These are phyloP conservation scores for Boleophthalmus pectinirostris DNA, from an alignment of 2,113 vertebrate genomes.

Conservation along the genomic window DNA sequence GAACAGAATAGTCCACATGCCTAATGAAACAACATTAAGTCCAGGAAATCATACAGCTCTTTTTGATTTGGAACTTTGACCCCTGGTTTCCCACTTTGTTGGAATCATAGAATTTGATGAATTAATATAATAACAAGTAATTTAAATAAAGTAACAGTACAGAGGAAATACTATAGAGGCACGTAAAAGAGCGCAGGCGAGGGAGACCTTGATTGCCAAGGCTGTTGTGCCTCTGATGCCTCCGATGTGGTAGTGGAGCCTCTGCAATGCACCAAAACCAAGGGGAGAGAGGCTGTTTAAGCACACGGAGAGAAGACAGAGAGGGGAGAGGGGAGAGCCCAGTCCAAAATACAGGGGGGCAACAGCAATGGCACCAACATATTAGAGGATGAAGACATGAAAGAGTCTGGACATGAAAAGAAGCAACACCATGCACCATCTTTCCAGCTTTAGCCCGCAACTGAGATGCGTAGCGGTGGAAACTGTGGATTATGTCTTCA, in stretches of 20 bases:
- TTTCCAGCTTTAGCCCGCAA: constrained; percentile 45
- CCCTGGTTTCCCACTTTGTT: constrained; percentile 57
- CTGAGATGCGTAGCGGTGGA: neutral
- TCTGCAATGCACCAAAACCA: constrained; percentile 81
- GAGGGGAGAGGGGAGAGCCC: constrained; percentile 46
- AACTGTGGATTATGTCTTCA: neutral
- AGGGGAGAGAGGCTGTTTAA: constrained; percentile 68
- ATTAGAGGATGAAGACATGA: constrained; percentile 27
- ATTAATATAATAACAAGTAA: constrained; percentile 29
- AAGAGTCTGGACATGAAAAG: constrained; percentile 20
- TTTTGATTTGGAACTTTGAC: constrained; percentile 52
- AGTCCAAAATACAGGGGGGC: constrained; percentile 55
- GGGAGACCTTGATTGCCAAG: constrained; percentile 68
- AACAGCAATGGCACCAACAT: constrained; percentile 34
- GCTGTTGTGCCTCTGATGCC: constrained; percentile 75
- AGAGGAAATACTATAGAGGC: constrained; percentile 12
- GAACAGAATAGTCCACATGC: neutral
- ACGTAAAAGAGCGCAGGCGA: constrained; percentile 27
- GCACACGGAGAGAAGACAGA: constrained; percentile 42
- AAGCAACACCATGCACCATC: constrained; percentile 38
- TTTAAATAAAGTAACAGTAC: constrained; percentile 35
- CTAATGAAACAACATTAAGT: neutral
- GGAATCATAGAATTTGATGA: constrained; percentile 40
- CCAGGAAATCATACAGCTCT: constrained; percentile 26
- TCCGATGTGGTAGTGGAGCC: constrained; percentile 74